A percentile compares a stretch with the other conserved stretches of the same genome.
Evolutionary conservation across 2,797 vertebrate species (phyloP).

Genomic region (Pelochelys cantorii): DNA sequence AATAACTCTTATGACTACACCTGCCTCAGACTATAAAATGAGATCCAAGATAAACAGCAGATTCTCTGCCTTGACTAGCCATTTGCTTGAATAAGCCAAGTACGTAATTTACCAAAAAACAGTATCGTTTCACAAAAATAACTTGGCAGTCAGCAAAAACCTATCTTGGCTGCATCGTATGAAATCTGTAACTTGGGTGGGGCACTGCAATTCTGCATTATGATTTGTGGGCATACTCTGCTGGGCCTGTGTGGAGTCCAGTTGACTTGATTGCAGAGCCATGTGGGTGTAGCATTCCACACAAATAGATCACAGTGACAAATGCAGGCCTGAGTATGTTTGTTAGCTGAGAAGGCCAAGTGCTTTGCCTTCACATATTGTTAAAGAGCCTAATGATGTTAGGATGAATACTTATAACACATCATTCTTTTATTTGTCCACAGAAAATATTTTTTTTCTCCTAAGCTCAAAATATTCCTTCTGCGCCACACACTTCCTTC

Average conservation of each 20-base stretch:
- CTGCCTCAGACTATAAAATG: background rate
- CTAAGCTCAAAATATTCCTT: background rate
- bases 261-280: background rate
- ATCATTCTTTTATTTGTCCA: background rate
- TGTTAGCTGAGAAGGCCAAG: background rate
- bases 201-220: too few relatives aligned
- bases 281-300: background rate
- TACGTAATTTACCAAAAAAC: accelerated
- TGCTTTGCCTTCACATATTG: background rate
- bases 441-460: background rate
- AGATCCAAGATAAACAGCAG: background rate
- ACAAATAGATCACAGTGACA: background rate
- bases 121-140: too few relatives aligned
- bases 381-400: background rate
- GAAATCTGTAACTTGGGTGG: too few relatives aligned
- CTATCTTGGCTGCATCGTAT: too few relatives aligned
- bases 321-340: background rate
- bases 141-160: background rate
- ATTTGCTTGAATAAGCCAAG: background rate
- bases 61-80: background rate
- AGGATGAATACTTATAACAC: background rate
- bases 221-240: background rate
- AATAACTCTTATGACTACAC: background rate
- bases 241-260: background rate
- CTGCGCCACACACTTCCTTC: background rate